phyloP scores from a whole-genome alignment of 2,888 invertebrate genomes.

The Masnerella sp. region DNA sequence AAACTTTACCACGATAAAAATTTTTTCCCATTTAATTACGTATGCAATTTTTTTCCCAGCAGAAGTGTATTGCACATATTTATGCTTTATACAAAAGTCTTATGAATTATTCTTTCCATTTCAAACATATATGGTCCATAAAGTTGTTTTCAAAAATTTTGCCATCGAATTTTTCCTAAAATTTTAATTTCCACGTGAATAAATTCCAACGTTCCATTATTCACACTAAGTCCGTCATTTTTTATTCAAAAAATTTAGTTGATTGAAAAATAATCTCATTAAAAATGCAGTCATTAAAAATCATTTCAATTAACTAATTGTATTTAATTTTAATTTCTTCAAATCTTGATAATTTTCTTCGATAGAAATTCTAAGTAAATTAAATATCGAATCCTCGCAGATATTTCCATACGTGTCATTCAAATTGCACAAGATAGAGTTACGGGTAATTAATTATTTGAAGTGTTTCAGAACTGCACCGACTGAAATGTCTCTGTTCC shows the following conservation, averaged over 20 bases:
- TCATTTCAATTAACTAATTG: constrained; percentile 7
- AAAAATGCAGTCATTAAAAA: no score
- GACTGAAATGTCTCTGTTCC: constrained; percentile 16
- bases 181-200: no score
- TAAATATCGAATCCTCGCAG: no score
- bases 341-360: no score
- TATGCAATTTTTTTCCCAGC: constrained; percentile 27
- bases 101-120: constrained; percentile 21
- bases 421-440: background rate
- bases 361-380: no score
- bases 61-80: constrained; percentile 23
- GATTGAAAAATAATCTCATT: no score
- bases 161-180: constrained; percentile 8
- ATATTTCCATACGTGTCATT: background rate
- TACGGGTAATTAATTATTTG: constrained; percentile 30
- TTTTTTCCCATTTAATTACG: constrained; percentile 38
- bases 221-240: no score
- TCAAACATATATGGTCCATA: constrained; percentile 15
- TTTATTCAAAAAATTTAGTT: no score
- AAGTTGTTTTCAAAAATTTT: constrained; percentile 6
- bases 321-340: no score
- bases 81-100: constrained; percentile 19
- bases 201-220: no score
- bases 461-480: constrained; percentile 5
- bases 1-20: constrained; percentile 35